Evolutionary conservation across 2,888 invertebrate species (phyloP), one percentile per base, ranked within the genome.

Genomic region (Drosophila setosimentum): DNA sequence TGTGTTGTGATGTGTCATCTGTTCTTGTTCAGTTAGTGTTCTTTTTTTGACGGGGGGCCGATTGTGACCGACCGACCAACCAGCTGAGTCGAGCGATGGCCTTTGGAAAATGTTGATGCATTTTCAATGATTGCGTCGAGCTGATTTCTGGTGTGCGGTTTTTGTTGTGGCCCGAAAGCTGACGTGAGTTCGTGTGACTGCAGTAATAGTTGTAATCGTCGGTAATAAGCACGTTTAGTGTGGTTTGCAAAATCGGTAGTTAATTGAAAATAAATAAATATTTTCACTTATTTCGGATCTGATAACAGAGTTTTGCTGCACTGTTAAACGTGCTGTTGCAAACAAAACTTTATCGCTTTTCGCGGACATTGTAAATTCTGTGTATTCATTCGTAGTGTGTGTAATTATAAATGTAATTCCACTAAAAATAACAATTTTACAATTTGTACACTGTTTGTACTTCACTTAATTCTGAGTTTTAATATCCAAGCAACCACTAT

Each of bases 101-200:
- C 49, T 13, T 48, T 61, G 30, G 21, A 61, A 59, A 55, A 29
- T 65, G 50, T 45, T 60, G 63, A 61, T 69, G 70, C 68, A 64
- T 51, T 68, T 67, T 24, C 50, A 51, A 68, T 51, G n/a, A 58
- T 13, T 13, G 55, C 27, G 29, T 24, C 24, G 48, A 55, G 45
- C 21, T 66, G 60, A 61, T 69, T 74, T 74, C 69, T 76, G 61
- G 89, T 86, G 86, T 70, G 86, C 86, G 88, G 83, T 58, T 60
- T 73, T 60, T 29, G 50, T 67, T 68, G 27, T 49, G 69, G 63
- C 59, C 73, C 83, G 80, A 75, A 78, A 65, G 55, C 51, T 54
- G 55, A 49, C 27, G 55, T 53, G 40, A 24, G 50, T 21, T 50
- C 45, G 60, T 29, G 37, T n/a, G 35, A 27, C n/a, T 42, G 53